Evolutionary conservation across 2,888 invertebrate genomes (phyloP), one percentile per base, ranked within the genome.

Genomic region (Drosophila mimetica): DNA sequence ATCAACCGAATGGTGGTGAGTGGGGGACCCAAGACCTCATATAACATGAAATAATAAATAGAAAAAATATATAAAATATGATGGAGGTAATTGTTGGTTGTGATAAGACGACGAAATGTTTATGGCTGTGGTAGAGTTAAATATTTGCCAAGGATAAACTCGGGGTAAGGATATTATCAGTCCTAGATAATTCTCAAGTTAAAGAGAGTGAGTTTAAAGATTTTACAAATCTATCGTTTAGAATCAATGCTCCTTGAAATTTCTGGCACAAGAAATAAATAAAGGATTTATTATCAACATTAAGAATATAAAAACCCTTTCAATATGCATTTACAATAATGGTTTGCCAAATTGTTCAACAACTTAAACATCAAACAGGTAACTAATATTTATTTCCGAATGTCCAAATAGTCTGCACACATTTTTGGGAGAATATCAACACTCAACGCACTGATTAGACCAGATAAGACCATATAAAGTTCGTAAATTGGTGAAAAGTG

Each of bases 21-120:
- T n/a, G 42, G 28, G 39, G 30, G n/a, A 34, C 36, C 7, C 46
- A 18, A 46, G 63, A 61, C 37, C 63, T 22, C 44, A 9, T 44
- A 71, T 52, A 36, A 52, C 50, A 57, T 51, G 50, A 39, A 52
- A 66, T 50, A 71, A 54, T 50, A 63, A 71, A 72, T 69, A 71
- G 34, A 61, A 42, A 20, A 67, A 37, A 53, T 53, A 66, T 67
- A 53, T 67, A 58, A 72, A 71, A 71, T 71, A 66, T 39, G 65
- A 55, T 44, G 44, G 41, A 46, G 22, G 9, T 34, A 34, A 55
- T 14, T 28, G 42, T 44, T 39, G 37, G 42, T 20, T 8, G 36
- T 41, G 59, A 64, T 71, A 60, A 75, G 42, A 22, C 37, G 39
- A 1, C 39, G 58, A 44, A 44, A 30, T 60, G 28, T 46, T 46